Evolutionary conservation across 2,888 invertebrate genomes (phyloP).

Genomic region (Cheilosia soror): DNA sequence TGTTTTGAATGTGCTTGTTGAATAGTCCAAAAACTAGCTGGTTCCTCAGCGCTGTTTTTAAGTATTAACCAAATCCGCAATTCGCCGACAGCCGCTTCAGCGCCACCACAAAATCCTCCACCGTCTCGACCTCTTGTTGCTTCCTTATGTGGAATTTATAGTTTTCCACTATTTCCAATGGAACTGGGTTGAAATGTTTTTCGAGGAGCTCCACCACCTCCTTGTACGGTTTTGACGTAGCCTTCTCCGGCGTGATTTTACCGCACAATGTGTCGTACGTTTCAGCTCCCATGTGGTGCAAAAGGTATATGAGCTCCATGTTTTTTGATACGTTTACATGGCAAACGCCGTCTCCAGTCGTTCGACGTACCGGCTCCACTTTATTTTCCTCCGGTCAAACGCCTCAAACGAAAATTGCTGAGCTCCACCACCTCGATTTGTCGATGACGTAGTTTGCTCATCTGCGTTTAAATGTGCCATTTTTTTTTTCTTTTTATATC

Average conservation of each 20-base stretch:
- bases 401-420: background rate
- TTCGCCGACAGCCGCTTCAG: background rate
- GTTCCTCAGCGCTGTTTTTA: background rate
- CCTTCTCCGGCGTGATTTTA: background rate
- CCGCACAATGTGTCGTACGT: background rate
- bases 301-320: background rate
- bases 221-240: background rate
- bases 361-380: constrained; percentile 2
- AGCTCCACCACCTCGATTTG: background rate
- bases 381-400: background rate
- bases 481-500: too few relatives aligned
- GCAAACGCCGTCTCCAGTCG: background rate
- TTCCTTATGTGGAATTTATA: constrained; percentile 14
- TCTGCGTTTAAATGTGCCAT: too few relatives aligned
- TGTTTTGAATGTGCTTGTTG: background rate
- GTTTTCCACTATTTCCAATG: constrained; percentile 11
- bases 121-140: constrained; percentile 6
- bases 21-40: background rate
- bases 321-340: background rate
- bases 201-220: constrained; percentile 4
- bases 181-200: constrained; percentile 1
- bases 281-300: constrained; percentile 2
- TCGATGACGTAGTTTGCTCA: too few relatives aligned
- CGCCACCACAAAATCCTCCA: background rate
- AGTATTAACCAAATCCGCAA: background rate